A percentile compares a stretch with the other conserved stretches of the same genome.
phyloP scores from a whole-genome alignment of 2,888 invertebrate genomes.

The Zele albiditarsus region DNA sequence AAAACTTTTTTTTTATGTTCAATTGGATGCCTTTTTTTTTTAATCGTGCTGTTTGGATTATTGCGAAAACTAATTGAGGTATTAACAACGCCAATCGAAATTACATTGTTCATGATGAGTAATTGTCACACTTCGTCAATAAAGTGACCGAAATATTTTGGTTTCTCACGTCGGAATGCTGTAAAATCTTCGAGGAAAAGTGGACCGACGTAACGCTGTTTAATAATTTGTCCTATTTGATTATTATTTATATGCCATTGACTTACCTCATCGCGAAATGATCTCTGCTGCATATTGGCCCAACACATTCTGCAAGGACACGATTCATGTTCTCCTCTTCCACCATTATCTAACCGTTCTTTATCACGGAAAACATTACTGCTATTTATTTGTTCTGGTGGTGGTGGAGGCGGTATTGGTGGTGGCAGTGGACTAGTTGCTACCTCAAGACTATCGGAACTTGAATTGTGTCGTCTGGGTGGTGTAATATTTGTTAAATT shows the following conservation, averaged over 20 bases:
- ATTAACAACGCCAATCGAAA: too few relatives aligned
- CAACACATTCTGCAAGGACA: constrained; percentile 70
- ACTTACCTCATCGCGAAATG: constrained; percentile 70
- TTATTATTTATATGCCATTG: constrained; percentile 15
- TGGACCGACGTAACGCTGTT: too few relatives aligned
- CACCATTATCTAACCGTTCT: constrained; percentile 54
- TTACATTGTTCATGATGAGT: too few relatives aligned
- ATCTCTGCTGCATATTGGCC: constrained; percentile 67
- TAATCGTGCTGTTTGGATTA: too few relatives aligned
- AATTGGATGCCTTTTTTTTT: too few relatives aligned
- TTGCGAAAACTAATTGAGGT: too few relatives aligned
- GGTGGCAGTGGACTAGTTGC: constrained; percentile 72
- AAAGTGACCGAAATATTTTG: too few relatives aligned
- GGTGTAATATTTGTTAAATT: constrained; percentile 66
- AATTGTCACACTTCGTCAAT: too few relatives aligned
- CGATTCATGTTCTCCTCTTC: constrained; percentile 65
- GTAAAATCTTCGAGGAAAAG: too few relatives aligned
- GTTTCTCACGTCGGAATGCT: too few relatives aligned
- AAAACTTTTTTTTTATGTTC: too few relatives aligned
- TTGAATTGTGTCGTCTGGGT: constrained; percentile 69
- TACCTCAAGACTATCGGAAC: constrained; percentile 70
- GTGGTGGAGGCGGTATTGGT: constrained; percentile 73
- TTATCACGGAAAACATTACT: constrained; percentile 54
- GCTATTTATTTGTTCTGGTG: constrained; percentile 62
- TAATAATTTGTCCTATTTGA: neutral